Conservation (phyloP, 2,797 vertebrate species). For the Coranthus polyacanthus region DNA sequence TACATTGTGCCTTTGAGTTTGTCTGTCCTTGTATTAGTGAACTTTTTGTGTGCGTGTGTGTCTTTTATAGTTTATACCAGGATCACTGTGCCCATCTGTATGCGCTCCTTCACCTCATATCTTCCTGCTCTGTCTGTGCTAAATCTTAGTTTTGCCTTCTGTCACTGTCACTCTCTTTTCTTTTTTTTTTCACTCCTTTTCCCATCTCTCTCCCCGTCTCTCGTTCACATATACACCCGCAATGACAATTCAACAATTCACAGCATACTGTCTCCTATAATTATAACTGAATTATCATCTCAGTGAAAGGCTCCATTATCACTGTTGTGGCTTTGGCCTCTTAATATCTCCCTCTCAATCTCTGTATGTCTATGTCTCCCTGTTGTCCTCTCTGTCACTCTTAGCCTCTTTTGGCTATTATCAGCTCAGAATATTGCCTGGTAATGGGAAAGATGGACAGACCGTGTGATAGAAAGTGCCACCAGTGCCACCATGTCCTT, state of each 20-base stretch:
- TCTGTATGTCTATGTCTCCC: slow-evolving; percentile 4
- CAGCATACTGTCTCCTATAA: slow-evolving; percentile 36
- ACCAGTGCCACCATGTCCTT: slow-evolving; percentile 5
- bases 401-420: slow-evolving; percentile 28
- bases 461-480: slow-evolving; percentile 9
- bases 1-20: no score
- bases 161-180: background rate
- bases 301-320: slow-evolving; percentile 68
- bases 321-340: slow-evolving; percentile 53
- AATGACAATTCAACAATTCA: background rate
- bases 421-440: slow-evolving; percentile 7
- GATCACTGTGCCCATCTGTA: no score
- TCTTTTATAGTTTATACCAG: no score
- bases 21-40: no score
- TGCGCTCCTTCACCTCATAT: no score
- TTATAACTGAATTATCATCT: slow-evolving; percentile 64
- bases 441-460: slow-evolving; percentile 8
- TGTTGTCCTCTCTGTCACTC: slow-evolving; percentile 1
- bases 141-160: background rate
- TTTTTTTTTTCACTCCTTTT: background rate
- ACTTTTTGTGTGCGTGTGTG: no score
- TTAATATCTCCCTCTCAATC: slow-evolving; percentile 29
- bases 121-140: background rate
- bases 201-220: background rate
- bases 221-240: background rate